These are phyloP conservation scores for Benthosema pterotum DNA, from an alignment of 2,797 vertebrate species.

Conservation along the genomic window DNA sequence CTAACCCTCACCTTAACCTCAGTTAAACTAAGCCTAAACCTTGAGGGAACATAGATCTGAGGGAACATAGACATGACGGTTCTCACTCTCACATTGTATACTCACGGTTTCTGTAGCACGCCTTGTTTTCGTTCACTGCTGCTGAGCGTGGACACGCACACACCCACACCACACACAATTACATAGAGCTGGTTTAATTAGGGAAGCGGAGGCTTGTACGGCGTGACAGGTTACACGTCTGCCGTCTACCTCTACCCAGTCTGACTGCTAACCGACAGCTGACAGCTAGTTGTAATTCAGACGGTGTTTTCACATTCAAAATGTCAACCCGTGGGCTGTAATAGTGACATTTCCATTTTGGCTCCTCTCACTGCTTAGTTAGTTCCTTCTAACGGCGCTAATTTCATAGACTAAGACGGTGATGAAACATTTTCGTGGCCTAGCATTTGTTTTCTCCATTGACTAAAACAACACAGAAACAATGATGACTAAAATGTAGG, in stretches of 20 bases:
- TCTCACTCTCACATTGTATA: no score
- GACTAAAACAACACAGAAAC: no score
- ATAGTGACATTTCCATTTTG: slow-evolving; percentile 67
- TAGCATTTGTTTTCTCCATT: no score
- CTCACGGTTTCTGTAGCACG: no score
- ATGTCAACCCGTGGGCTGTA: slow-evolving; percentile 69
- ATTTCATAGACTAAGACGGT: no score
- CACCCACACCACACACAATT: slow-evolving; percentile 55
- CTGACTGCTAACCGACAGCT: slow-evolving; percentile 50
- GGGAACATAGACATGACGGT: no score
- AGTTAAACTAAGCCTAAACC: no score
- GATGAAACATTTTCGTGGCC: no score
- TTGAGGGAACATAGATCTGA: no score
- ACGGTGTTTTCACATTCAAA: slow-evolving; percentile 59
- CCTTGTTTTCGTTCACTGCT: slow-evolving; percentile 15
- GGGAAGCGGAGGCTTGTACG: slow-evolving; percentile 17
- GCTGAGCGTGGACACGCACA: slow-evolving; percentile 32
- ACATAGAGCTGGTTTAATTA: slow-evolving; percentile 21
- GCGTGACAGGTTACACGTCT: slow-evolving; percentile 56
- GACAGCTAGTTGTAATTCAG: slow-evolving; percentile 66
- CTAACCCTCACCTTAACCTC: no score
- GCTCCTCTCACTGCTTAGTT: slow-evolving; percentile 3
- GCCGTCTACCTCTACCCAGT: slow-evolving; percentile 24
- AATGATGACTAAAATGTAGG: no score
- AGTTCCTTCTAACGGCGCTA: no score